Base-by-base conservation (phyloP, 1,140 invertebrate genomes). In the Drosophila rufa region DNA sequence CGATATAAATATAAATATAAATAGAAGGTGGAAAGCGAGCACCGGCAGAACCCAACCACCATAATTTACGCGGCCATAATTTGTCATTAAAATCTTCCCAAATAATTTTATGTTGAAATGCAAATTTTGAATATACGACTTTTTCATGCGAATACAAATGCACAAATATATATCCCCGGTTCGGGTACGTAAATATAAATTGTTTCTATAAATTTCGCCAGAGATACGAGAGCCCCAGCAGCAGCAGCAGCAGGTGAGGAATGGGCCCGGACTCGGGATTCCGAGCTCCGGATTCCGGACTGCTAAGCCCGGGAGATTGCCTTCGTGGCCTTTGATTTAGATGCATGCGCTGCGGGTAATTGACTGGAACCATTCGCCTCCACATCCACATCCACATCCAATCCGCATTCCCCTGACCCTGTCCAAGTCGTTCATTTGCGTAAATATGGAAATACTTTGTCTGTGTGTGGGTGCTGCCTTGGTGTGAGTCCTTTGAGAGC, bases 11-110 rank as follows among this genome's bases (percentile, higher is more conserved):
- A 87, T 74, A 77, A 71, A 69, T 73, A 70, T 48, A 70, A 73
- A 71, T 73, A 50, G 69, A 69, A 70, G 68, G 68, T 56, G 27
- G 64, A 27, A 25, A 6, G 9, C 30, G 12, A 58, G 15, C 19
- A 42, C 60, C 53, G n/a, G 33, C 33, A 33, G 27, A 5, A 19
- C 17, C 17, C 8, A 62, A 45, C 76, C 65, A 71, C 61, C 79
- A 89, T 91, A 91, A 91, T 91, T 91, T 91, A 91, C 87, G 89
- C 89, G 71, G 66, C 82, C 89, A 91, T 91, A 91, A 91, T 91
- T 91, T 91, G 89, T 91, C 89, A 91, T 91, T 91, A 91, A 91
- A 91, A 91, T 91, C 89, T 91, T 87, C 59, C 61, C 60, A 80
- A 91, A 91, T 90, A 90, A 90, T 90, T 90, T 90, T 85, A 90